Evolutionary conservation across 1,140 invertebrate species (phyloP).

Genomic region (Whitmania pigra): DNA sequence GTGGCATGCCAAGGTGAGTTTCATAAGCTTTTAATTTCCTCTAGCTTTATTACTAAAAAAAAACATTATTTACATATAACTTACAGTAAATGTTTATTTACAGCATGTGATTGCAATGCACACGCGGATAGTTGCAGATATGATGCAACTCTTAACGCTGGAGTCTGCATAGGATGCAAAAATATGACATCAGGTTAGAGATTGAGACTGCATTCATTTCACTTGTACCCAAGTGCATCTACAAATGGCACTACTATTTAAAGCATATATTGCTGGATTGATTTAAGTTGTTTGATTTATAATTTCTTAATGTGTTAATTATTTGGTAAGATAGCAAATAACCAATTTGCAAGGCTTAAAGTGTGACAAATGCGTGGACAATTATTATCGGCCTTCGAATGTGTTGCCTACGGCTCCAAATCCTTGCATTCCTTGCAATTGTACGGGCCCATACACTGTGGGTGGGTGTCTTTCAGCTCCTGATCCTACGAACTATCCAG

Average conservation of each 20-base stretch:
- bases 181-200: constrained; percentile 73
- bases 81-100: neutral
- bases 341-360: constrained; percentile 56
- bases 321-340: too few relatives aligned
- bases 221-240: neutral
- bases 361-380: constrained; percentile 83
- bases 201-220: constrained; percentile 12
- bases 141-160: constrained; percentile 51
- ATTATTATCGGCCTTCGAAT: constrained; percentile 66
- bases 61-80: neutral
- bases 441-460: constrained; percentile 51
- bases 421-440: constrained; percentile 75
- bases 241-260: neutral
- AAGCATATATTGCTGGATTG: neutral
- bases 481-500: neutral
- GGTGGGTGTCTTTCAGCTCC: constrained; percentile 50
- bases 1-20: constrained; percentile 28
- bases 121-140: constrained; percentile 88
- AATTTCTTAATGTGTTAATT: neutral
- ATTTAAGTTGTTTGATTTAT: neutral
- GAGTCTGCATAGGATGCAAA: constrained; percentile 79
- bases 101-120: constrained; percentile 75
- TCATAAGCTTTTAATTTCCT: constrained; percentile 5
- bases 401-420: constrained; percentile 84
- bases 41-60: neutral